Percentiles rank a stretch among this genome's conserved stretches.
Conservation (phyloP, 2,113 vertebrate species). For the Oreotrochilus melanogaster region DNA sequence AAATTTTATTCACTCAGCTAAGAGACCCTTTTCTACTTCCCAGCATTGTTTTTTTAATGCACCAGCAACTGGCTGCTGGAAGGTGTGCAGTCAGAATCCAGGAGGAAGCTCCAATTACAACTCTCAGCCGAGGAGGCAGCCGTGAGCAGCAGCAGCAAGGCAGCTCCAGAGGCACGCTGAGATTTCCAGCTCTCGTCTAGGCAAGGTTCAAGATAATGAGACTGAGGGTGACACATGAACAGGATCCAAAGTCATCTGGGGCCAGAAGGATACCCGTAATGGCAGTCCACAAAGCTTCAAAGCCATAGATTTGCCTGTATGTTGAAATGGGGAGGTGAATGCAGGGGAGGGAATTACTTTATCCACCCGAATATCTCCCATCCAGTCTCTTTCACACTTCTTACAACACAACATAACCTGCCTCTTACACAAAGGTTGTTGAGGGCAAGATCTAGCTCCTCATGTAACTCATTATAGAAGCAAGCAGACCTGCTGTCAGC, state of each 20-base stretch:
- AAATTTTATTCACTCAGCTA: neutral
- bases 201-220: neutral
- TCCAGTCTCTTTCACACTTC: neutral
- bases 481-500: neutral
- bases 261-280: neutral
- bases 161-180: accelerated
- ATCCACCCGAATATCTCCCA: neutral
- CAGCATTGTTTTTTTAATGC: neutral
- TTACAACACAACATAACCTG: neutral
- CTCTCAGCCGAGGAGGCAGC: neutral
- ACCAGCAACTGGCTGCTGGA: accelerated
- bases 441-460: neutral
- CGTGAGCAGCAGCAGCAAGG: neutral
- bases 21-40: neutral
- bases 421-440: neutral
- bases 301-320: neutral
- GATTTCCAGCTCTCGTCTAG: neutral
- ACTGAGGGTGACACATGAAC: neutral
- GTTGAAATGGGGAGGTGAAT: neutral
- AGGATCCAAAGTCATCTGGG: neutral
- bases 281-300: neutral
- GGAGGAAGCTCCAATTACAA: neutral
- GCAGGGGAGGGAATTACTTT: neutral
- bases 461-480: neutral
- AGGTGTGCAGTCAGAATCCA: neutral